phyloP scores from a whole-genome alignment of 2,888 invertebrate species.

The Kryphioiulus occultus region DNA sequence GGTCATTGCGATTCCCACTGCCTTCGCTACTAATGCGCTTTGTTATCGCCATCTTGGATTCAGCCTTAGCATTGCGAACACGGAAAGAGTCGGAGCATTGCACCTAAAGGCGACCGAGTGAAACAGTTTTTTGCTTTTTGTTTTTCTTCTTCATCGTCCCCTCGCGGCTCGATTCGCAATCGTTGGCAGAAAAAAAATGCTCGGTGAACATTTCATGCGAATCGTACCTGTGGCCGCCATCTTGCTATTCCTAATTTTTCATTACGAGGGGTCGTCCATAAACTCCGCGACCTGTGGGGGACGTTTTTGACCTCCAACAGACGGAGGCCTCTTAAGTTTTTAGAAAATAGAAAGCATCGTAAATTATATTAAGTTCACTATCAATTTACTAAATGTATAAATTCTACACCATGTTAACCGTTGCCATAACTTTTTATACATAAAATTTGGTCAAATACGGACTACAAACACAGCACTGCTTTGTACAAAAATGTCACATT shows the following conservation, averaged over 20 bases:
- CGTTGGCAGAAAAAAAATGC: neutral
- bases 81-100: constrained; percentile 11
- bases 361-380: too few relatives aligned
- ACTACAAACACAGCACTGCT: too few relatives aligned
- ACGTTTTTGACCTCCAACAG: too few relatives aligned
- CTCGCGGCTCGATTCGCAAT: neutral
- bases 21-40: neutral
- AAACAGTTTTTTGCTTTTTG: constrained; percentile 8
- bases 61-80: neutral
- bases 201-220: neutral
- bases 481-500: too few relatives aligned
- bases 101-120: constrained; percentile 2
- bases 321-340: too few relatives aligned
- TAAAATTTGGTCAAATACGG: too few relatives aligned
- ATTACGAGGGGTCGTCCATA: neutral
- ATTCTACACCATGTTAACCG: too few relatives aligned
- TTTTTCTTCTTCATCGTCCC: neutral
- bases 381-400: too few relatives aligned
- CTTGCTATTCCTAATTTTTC: neutral
- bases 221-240: neutral
- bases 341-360: too few relatives aligned
- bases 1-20: constrained; percentile 13
- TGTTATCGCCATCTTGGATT: neutral
- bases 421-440: too few relatives aligned
- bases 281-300: neutral